phyloP scores from a whole-genome alignment of 2,113 vertebrate genomes.

The Psammodynastes pulverulentus region DNA sequence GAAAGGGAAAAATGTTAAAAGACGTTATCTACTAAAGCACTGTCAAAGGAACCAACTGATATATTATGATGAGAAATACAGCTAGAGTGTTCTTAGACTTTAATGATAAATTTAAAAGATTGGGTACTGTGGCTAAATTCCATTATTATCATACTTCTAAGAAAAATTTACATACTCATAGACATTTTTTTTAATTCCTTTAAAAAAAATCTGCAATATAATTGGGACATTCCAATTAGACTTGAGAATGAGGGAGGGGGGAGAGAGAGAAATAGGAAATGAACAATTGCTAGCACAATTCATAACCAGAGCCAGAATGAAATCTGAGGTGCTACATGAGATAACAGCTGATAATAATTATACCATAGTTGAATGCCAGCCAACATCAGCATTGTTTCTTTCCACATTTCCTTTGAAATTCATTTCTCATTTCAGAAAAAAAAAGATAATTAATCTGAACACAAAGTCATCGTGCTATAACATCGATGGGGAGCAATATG shows the following conservation, averaged over 20 bases:
- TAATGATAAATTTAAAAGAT: conserved; percentile 26
- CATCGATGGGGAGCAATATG: background rate
- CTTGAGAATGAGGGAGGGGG: background rate
- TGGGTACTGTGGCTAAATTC: conserved; percentile 2
- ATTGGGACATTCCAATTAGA: background rate
- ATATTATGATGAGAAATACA: background rate
- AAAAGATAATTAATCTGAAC: background rate
- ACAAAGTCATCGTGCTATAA: background rate
- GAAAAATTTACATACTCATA: conserved; percentile 1
- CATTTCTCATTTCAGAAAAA: background rate
- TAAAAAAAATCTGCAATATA: background rate
- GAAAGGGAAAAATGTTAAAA: background rate
- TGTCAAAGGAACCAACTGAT: background rate
- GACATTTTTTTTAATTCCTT: background rate
- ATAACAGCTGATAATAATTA: conserved; percentile 9
- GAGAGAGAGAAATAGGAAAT: background rate
- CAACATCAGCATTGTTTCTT: background rate
- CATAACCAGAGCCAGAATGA: background rate
- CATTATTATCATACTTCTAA: background rate
- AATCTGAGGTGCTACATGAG: background rate
- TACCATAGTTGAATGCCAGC: background rate
- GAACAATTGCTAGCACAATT: background rate
- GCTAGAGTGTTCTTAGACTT: background rate
- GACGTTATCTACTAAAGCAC: background rate
- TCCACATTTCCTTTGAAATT: background rate